A percentile compares a stretch with the other conserved stretches of the same genome.
These are phyloP conservation scores for Drosophila peninsularis DNA, from an alignment of 2,888 invertebrate species.

Conservation along the genomic window DNA sequence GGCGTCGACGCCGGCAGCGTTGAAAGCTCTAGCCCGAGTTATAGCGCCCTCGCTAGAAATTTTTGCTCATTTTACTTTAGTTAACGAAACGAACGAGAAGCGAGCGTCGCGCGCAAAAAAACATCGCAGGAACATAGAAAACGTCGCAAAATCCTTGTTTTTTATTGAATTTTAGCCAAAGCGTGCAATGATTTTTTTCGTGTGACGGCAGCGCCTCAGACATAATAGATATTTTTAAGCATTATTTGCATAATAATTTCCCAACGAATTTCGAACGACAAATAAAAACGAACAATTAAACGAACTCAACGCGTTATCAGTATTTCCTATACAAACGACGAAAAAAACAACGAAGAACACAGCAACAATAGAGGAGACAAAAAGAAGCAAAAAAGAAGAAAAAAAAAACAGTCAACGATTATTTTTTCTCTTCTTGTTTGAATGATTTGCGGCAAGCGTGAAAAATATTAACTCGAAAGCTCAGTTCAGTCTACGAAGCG, in stretches of 20 bases:
- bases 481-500: slow-evolving; percentile 45
- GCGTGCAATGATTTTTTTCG: slow-evolving; percentile 39
- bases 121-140: slow-evolving; percentile 11
- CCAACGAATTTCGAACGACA: slow-evolving; percentile 64
- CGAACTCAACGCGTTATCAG: slow-evolving; percentile 72
- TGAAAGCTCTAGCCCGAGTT: slow-evolving; percentile 38
- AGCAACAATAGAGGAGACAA: slow-evolving; percentile 4
- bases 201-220: slow-evolving; percentile 44
- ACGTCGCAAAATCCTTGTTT: slow-evolving; percentile 31
- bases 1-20: slow-evolving; percentile 18
- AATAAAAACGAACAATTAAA: slow-evolving; percentile 73
- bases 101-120: slow-evolving; percentile 75
- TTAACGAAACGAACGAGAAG: slow-evolving; percentile 83
- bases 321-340: slow-evolving; percentile 55
- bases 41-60: slow-evolving; percentile 40
- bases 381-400: slow-evolving; percentile 9
- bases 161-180: slow-evolving; percentile 25
- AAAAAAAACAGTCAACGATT: slow-evolving; percentile 31
- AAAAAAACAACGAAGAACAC: slow-evolving; percentile 21
- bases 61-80: slow-evolving; percentile 72
- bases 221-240: slow-evolving; percentile 15
- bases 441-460: slow-evolving; percentile 40
- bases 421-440: slow-evolving; percentile 13
- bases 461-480: slow-evolving; percentile 51
- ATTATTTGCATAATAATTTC: slow-evolving; percentile 26